Conservation (phyloP, 2,888 invertebrate genomes). For the Teinopalpus imperialis region DNA sequence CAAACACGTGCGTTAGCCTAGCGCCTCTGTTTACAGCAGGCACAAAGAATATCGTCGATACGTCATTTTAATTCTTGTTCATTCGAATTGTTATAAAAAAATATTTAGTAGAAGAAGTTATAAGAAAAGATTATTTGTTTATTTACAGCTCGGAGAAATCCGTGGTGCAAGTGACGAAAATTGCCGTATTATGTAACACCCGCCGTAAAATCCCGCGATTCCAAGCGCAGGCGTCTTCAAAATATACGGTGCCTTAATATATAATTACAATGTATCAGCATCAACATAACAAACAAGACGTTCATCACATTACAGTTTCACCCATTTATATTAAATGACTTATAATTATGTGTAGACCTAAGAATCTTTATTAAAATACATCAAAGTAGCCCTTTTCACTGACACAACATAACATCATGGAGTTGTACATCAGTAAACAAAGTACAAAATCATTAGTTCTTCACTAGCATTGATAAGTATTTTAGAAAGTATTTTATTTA, state of each 20-base stretch:
- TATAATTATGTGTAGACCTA: constrained; percentile 6
- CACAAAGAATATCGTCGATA: too few relatives aligned
- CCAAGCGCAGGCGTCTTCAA: constrained; percentile 26
- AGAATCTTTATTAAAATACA: constrained; percentile 2
- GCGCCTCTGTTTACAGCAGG: too few relatives aligned
- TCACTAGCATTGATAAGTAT: constrained; percentile 60
- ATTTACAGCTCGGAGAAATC: constrained; percentile 59
- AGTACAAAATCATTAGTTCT: constrained; percentile 63
- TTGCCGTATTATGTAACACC: constrained; percentile 69
- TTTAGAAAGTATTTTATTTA: constrained; percentile 39
- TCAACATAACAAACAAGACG: constrained; percentile 10
- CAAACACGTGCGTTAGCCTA: too few relatives aligned
- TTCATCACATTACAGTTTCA: constrained; percentile 11
- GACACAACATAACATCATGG: constrained; percentile 19
- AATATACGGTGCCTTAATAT: constrained; percentile 47
- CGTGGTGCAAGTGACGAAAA: constrained; percentile 73
- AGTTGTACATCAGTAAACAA: constrained; percentile 46
- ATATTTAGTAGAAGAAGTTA: too few relatives aligned
- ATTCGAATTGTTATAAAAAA: too few relatives aligned
- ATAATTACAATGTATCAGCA: constrained; percentile 34
- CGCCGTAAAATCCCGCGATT: constrained; percentile 28
- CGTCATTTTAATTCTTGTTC: too few relatives aligned
- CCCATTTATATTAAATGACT: constrained; percentile 14
- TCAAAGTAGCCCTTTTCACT: constrained; percentile 18
- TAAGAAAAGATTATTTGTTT: constrained; percentile 16